phyloP scores from a whole-genome alignment of 2,797 vertebrate genomes.

The Dicrostonyx torquatus region DNA sequence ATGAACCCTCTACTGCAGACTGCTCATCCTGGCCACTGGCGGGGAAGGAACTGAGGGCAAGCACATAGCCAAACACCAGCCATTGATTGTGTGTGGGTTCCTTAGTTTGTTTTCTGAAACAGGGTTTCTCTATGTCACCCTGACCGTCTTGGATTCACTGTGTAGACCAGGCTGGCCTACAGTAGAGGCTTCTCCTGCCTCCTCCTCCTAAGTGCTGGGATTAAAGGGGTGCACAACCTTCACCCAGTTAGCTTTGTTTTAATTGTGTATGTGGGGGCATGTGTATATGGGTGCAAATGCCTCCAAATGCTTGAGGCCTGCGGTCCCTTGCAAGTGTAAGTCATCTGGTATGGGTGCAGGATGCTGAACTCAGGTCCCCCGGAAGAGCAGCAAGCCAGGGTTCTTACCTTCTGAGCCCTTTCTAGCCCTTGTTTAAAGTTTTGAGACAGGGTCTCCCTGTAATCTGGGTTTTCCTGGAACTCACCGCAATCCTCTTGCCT shows the following conservation, averaged over 20 bases:
- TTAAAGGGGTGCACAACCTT: background rate
- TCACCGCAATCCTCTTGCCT: background rate
- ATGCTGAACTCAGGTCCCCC: background rate
- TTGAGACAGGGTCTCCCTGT: no score
- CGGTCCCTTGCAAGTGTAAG: background rate
- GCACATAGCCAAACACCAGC: background rate
- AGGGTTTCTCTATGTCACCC: background rate
- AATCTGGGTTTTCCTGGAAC: background rate
- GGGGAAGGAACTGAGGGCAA: no score
- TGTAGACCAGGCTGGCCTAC: background rate
- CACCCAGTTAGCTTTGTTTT: background rate
- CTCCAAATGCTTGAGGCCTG: background rate
- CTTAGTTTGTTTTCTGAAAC: background rate
- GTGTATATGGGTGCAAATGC: background rate
- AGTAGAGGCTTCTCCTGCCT: background rate
- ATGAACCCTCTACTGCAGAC: no score
- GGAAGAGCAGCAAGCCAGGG: background rate
- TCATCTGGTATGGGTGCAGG: background rate
- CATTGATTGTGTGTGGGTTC: background rate
- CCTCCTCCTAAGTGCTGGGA: background rate
- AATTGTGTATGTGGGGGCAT: background rate
- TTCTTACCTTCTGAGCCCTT: background rate
- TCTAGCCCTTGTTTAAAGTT: background rate
- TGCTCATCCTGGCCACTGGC: background rate
- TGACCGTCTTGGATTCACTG: background rate